phyloP scores from a whole-genome alignment of 64 coral and sea anemone species.

The Pocillopora damicornis region DNA sequence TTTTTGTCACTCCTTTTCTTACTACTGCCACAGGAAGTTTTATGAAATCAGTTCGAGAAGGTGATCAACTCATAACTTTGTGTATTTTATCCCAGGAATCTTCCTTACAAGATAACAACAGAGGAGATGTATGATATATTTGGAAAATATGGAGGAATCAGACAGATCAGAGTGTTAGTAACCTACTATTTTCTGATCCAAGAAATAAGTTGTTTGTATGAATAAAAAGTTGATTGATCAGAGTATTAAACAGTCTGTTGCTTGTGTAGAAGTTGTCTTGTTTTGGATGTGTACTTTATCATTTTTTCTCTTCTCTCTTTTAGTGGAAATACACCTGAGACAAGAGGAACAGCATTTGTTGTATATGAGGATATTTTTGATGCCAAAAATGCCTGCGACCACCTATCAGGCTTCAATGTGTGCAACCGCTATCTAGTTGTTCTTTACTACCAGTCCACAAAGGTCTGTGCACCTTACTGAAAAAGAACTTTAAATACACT shows the following conservation, averaged over 20 bases:
- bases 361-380: conserved; percentile 99
- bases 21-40: too few species aligned
- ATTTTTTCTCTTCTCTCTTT: conserved; percentile 6
- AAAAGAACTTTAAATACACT: background rate
- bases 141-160: conserved; percentile 95
- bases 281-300: background rate
- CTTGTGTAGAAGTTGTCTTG: too few species aligned
- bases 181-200: background rate
- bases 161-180: conserved; percentile 96
- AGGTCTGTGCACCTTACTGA: conserved; percentile 40
- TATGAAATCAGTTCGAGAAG: too few species aligned
- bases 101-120: conserved; percentile 98
- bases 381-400: conserved; percentile 99
- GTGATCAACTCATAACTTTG: background rate
- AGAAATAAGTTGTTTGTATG: background rate
- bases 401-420: conserved; percentile 96
- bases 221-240: too few species aligned
- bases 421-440: conserved; percentile 98
- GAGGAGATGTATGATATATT: conserved; percentile 99
- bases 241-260: too few species aligned
- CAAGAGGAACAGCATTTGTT: conserved; percentile 98
- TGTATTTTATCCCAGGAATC: conserved; percentile 56
- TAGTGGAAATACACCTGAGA: conserved; percentile 94
- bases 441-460: conserved; percentile 93
- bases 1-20: background rate